Evolutionary conservation across 2,113 vertebrate species (phyloP).

Genomic region (Chauna torquata): DNA sequence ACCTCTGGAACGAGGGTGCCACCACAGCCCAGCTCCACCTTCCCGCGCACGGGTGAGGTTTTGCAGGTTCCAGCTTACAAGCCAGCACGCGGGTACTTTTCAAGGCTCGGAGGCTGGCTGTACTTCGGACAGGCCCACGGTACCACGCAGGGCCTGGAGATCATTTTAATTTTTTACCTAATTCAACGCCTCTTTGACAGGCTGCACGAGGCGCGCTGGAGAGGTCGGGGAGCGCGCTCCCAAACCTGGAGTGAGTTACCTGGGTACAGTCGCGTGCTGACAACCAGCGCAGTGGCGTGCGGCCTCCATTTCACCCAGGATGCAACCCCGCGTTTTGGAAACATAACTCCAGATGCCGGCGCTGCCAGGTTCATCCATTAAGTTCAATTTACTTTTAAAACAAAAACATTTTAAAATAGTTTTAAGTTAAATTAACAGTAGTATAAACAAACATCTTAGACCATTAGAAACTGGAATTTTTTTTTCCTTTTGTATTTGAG

Average conservation of each 20-base stretch:
- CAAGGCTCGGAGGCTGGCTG: not conserved
- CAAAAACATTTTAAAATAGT: not conserved
- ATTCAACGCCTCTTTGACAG: not conserved
- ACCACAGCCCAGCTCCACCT: not conserved
- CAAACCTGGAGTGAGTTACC: not conserved
- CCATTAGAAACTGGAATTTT: not conserved
- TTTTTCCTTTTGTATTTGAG: not conserved
- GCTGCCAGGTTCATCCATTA: fast-evolving
- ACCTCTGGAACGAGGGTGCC: not conserved
- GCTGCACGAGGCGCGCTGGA: not conserved
- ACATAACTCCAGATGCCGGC: fast-evolving
- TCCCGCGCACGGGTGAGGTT: not conserved
- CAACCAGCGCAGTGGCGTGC: not conserved
- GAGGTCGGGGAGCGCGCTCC: not conserved
- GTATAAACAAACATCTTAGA: not conserved
- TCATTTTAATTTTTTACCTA: not conserved
- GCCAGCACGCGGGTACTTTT: not conserved
- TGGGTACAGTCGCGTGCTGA: not conserved
- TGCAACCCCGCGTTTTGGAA: fast-evolving
- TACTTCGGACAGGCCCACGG: not conserved
- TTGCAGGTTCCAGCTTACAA: not conserved
- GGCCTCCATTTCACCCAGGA: fast-evolving
- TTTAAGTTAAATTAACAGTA: not conserved
- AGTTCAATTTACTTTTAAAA: fast-evolving
- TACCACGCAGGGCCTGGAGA: not conserved